These are phyloP conservation scores for Hoplostethus atlanticus DNA, from an alignment of 2,797 vertebrate genomes.

Conservation along the genomic window DNA sequence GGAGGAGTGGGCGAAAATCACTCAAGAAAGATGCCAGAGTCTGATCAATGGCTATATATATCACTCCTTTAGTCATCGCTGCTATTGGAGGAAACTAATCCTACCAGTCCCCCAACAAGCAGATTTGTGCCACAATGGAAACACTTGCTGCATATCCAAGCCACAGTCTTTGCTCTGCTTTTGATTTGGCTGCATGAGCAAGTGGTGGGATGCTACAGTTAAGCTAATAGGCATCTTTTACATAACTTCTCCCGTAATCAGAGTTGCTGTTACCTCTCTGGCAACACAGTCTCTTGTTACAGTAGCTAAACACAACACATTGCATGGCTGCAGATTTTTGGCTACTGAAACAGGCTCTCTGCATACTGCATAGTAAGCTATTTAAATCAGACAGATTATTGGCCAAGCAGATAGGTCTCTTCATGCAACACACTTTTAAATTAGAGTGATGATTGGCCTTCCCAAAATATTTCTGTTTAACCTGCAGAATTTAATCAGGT, in stretches of 20 bases:
- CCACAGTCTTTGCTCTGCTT: not conserved
- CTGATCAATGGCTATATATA: too few relatives aligned
- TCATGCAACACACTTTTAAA: constrained; percentile 41
- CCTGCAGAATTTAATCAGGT: constrained; percentile 45
- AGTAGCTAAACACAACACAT: constrained; percentile 30
- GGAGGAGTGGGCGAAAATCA: too few relatives aligned
- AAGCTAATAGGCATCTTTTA: constrained; percentile 10
- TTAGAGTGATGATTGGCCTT: constrained; percentile 13
- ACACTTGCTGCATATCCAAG: too few relatives aligned
- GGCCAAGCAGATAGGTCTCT: constrained; percentile 9
- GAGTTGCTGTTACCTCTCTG: constrained; percentile 29
- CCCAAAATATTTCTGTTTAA: constrained; percentile 31
- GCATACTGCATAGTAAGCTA: constrained; percentile 30
- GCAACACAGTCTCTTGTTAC: constrained; percentile 40
- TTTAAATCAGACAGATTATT: constrained; percentile 49
- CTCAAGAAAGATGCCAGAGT: too few relatives aligned
- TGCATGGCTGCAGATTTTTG: constrained; percentile 47
- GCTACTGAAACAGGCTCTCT: constrained; percentile 17
- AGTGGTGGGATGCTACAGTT: not conserved
- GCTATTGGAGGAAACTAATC: too few relatives aligned
- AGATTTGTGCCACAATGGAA: too few relatives aligned
- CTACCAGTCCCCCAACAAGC: too few relatives aligned
- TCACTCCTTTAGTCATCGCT: too few relatives aligned
- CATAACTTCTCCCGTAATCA: constrained; percentile 9
- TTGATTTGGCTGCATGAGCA: constrained; percentile 5